phyloP scores from a whole-genome alignment of 2,113 vertebrate genomes.

The Malurus elegans region DNA sequence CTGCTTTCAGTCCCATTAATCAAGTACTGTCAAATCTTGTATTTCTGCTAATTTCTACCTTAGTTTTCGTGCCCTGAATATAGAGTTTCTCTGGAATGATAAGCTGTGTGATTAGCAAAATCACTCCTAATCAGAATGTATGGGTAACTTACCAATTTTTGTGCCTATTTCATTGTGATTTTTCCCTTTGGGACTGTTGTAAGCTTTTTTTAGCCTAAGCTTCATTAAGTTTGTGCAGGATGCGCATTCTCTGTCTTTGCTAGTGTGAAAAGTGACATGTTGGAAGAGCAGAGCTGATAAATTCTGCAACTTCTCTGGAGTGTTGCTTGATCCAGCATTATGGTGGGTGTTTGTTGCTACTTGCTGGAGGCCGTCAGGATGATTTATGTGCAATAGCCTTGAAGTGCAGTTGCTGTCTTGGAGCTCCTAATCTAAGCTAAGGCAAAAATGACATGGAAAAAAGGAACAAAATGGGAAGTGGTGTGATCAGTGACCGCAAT shows the following conservation, averaged over 20 bases:
- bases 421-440: neutral
- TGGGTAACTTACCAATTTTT: neutral
- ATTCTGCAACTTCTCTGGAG: neutral
- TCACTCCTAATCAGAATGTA: neutral
- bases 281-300: fast-evolving
- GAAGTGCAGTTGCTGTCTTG: neutral
- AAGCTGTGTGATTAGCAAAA: constrained; percentile 12
- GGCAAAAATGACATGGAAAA: neutral
- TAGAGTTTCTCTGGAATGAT: neutral
- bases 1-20: constrained; percentile 38
- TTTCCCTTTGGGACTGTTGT: neutral
- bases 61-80: constrained; percentile 27
- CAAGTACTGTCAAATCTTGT: neutral
- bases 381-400: neutral
- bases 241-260: neutral
- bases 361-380: neutral
- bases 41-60: constrained; percentile 21
- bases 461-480: neutral
- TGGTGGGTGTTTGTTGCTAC: neutral
- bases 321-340: neutral
- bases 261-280: neutral
- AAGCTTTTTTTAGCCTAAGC: neutral
- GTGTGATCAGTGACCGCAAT: neutral
- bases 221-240: neutral
- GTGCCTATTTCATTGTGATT: neutral